Evolutionary conservation across 2,888 invertebrate genomes (phyloP), one percentile per base, ranked within the genome.

Genomic region (Neoscelio sp.): DNA sequence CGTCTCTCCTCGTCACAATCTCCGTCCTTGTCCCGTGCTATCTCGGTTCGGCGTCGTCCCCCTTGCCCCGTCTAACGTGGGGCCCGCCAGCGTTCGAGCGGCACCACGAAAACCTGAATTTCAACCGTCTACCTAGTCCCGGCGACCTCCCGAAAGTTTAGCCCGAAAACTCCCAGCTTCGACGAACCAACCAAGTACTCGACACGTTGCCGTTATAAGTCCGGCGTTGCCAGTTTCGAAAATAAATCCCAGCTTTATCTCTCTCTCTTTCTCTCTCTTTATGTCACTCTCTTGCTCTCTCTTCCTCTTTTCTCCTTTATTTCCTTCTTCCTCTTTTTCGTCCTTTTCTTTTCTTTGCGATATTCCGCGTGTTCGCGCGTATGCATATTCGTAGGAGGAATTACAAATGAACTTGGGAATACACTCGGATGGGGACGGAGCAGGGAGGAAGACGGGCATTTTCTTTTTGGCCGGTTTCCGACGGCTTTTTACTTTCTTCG

Each of bases 31-130:
- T 50, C 54, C 35, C 6, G 35, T 30, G 54, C 78, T 65, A 46
- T 73, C 54, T 48, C 56, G 54, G 35, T 56, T 46, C 46, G 52
- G 60, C 71, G 33, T 42, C n/a, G 10, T 26, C 35, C 74, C 67
- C 77, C 58, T 46, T 26, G 38, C 48, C 64, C 65, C 68, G 68
- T 67, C 60, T 48, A 42, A 50, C 73, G 38, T 50, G 60, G 78
- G 77, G 78, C 82, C 82, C 81, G 82, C 82, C 83, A 80, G 79
- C 82, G 82, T 58, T 75, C 80, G 77, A 81, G 78, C 78, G 80
- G 75, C 82, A 82, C 84, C 82, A 81, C 84, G 80, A 84, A 85
- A 86, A 86, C 86, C 85, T 86, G 86, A 86, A 86, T 85, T 86
- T 86, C 86, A 84, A 85, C 83, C 82, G 82, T 81, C 82, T 83